phyloP scores from a whole-genome alignment of 64 coral and sea anemone genomes.

The Acropora yongei region DNA sequence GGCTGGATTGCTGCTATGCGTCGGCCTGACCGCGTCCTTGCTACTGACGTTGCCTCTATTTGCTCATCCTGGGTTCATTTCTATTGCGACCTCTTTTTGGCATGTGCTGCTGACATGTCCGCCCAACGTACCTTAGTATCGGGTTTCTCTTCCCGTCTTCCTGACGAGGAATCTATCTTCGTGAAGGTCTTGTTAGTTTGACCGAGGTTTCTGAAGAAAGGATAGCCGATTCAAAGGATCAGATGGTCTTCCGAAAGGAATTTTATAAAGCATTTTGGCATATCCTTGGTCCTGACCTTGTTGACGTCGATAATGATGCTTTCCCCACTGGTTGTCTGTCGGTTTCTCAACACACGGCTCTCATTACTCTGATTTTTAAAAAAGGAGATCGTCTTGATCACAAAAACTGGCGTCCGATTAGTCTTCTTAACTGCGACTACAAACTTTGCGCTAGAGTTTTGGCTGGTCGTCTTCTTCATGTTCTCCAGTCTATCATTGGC shows the following conservation, averaged over 20 bases:
- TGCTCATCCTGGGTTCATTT: background rate
- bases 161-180: background rate
- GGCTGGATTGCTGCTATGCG: background rate
- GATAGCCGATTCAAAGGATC: background rate
- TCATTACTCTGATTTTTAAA: conserved; percentile 38
- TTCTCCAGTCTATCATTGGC: background rate
- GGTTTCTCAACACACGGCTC: background rate
- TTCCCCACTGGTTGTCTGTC: background rate
- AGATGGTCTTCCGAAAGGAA: conserved; percentile 46
- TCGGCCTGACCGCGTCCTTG: background rate
- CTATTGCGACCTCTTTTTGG: conserved; percentile 21
- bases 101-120: background rate
- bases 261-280: conserved; percentile 26
- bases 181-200: background rate
- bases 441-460: conserved; percentile 25
- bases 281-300: background rate
- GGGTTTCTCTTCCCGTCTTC: background rate
- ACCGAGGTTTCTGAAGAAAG: background rate
- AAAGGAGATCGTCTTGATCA: background rate
- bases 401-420: conserved; percentile 35
- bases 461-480: background rate
- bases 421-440: conserved; percentile 16
- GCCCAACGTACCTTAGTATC: background rate
- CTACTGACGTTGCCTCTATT: background rate
- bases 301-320: background rate